A percentile compares a stretch with the other conserved stretches of the same genome.
Conservation (phyloP, 2,797 vertebrate genomes). For the Remorina albescens region DNA sequence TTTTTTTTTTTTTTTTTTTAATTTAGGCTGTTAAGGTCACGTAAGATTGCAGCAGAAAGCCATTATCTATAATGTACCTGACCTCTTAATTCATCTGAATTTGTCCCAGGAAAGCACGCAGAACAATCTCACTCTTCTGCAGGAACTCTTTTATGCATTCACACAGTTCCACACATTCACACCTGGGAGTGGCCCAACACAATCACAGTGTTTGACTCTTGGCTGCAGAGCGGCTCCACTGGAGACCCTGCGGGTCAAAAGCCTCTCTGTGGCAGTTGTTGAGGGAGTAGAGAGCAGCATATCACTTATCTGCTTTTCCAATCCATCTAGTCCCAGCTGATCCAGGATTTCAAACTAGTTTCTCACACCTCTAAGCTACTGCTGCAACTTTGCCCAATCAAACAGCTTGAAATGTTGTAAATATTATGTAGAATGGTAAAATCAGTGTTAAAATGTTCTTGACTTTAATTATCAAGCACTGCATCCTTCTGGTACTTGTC, state of each 20-base stretch:
- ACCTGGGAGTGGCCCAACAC: constrained; percentile 61
- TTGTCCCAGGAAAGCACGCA: background rate
- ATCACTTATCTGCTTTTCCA: constrained; percentile 22
- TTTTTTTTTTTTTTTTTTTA: background rate
- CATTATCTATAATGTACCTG: background rate
- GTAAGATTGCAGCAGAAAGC: background rate
- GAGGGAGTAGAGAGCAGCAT: constrained; percentile 18
- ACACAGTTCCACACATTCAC: constrained; percentile 43
- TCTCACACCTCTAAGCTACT: constrained; percentile 12
- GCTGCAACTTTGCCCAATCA: background rate
- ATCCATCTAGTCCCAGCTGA: constrained; percentile 1
- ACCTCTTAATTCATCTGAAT: constrained; percentile 4
- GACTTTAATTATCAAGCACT: constrained; percentile 8
- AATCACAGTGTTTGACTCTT: constrained; percentile 58
- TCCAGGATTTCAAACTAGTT: constrained; percentile 14
- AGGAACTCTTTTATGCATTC: constrained; percentile 44
- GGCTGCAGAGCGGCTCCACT: constrained; percentile 42
- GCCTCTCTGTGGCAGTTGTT: constrained; percentile 44
- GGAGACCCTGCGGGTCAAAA: constrained; percentile 45
- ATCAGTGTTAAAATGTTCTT: background rate
- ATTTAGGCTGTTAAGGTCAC: background rate
- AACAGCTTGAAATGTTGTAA: constrained; percentile 11
- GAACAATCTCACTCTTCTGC: background rate
- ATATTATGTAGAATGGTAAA: constrained; percentile 1
- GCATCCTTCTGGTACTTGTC: background rate